Evolutionary conservation across 2,113 vertebrate species (phyloP), one percentile per base, ranked within the genome.

Genomic region (Ariopsis seemanni): DNA sequence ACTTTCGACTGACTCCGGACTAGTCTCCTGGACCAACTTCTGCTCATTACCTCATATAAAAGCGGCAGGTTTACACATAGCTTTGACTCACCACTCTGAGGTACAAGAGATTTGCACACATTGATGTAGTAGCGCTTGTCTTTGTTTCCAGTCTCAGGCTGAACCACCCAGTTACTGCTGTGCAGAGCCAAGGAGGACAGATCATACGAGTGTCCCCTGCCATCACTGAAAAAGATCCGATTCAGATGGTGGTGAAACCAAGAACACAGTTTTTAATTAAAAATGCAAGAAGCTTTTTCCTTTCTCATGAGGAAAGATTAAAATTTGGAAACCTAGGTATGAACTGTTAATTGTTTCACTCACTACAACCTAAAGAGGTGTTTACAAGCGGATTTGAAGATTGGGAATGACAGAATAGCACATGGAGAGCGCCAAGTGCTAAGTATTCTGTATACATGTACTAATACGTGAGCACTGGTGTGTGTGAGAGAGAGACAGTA

Each of bases 101-200:
- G 96, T 2, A 97, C 95, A 86, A 99, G 93, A 0, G 97, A 96
- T 93, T 96, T 96, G 96, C 98, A 99, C 48, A 99, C 94, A 0
- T 99, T 99, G 91, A 99, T 96, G 88, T 97, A 97, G 90, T 95
- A 99, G 0, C 83, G 91, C 78, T 94, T 96, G 15, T 92, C 75
- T 0, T 89, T 85, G 90, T 93, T 86, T 7, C 89, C 91, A 0
- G 93, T 92, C 0, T 92, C 14, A 0, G 93, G 65, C 71, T 95
- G 90, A 0, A 95, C 96, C 82, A 97, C 95, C 97, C 97, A 99
- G 88, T 99, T 99, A 50, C 92, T 88, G 17, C 93, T 95, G 65
- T 96, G 95, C 88, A 94, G 83, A 0, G 97, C 96, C 91, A 99
- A 93, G 72, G 97, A 86, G 0, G 98, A 99, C 55, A 99, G 96